Evolutionary conservation across 2,113 vertebrate genomes (phyloP).

Genomic region (Romanogobio albipinnatus): DNA sequence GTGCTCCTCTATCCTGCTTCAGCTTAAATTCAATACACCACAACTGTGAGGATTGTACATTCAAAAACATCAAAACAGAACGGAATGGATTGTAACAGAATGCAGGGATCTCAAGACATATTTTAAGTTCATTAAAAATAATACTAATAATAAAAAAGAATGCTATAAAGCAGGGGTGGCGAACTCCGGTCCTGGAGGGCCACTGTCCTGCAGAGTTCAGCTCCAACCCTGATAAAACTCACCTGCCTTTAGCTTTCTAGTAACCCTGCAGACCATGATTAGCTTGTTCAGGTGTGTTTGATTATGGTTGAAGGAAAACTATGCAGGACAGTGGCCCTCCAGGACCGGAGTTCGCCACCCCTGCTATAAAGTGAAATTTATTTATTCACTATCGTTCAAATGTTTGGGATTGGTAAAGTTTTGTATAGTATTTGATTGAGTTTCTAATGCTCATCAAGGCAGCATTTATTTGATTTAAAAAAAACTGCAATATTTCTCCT

Average conservation of each 20-base stretch:
- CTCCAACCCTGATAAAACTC: too few species aligned
- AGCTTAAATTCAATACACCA: background rate
- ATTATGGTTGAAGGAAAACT: too few species aligned
- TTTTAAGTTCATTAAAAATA: background rate
- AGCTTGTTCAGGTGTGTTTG: too few species aligned
- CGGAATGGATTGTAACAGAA: background rate
- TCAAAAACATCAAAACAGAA: background rate
- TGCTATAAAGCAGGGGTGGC: background rate
- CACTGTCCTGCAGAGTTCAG: too few species aligned
- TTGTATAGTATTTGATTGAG: too few species aligned
- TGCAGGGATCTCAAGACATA: background rate
- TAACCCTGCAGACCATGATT: too few species aligned
- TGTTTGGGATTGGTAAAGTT: too few species aligned
- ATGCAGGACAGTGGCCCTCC: too few species aligned
- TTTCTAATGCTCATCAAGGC: background rate
- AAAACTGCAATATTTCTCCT: background rate
- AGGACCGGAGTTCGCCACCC: too few species aligned
- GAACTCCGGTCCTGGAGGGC: too few species aligned
- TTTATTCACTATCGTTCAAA: too few species aligned
- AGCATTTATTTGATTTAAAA: background rate
- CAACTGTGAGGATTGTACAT: background rate
- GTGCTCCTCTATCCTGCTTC: conserved; percentile 42
- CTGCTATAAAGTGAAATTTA: background rate
- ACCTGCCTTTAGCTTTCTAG: too few species aligned
- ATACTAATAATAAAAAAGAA: background rate